These are phyloP conservation scores for Petrocephalus sullivani DNA, from an alignment of 2,797 vertebrate species.

Conservation along the genomic window DNA sequence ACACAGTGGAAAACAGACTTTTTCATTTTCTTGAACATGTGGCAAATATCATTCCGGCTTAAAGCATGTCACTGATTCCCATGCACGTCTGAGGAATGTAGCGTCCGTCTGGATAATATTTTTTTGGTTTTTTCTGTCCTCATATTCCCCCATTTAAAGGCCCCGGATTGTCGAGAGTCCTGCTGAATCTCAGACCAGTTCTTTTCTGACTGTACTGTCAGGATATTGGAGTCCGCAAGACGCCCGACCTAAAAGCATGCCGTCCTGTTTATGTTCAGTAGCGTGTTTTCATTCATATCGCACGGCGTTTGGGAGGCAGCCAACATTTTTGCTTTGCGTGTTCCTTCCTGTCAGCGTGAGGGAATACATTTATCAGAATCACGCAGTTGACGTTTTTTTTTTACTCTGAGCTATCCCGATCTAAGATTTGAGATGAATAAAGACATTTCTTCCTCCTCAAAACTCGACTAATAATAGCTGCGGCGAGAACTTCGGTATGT, in stretches of 20 bases:
- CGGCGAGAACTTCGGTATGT: not conserved
- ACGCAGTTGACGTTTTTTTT: not conserved
- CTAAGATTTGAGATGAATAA: not conserved
- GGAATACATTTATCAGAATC: not conserved
- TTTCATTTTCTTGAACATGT: not conserved
- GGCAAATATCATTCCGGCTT: not conserved
- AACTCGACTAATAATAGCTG: not conserved
- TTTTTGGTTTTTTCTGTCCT: not conserved
- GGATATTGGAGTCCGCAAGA: not conserved
- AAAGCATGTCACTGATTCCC: not conserved
- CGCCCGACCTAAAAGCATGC: not conserved
- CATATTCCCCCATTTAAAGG: not conserved
- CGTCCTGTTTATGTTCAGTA: not conserved
- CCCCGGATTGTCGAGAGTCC: not conserved
- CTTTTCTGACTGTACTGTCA: not conserved
- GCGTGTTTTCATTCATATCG: not conserved
- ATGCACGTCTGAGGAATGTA: not conserved
- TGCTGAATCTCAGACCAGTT: not conserved
- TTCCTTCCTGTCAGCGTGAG: slow-evolving; percentile 18
- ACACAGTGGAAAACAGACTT: not conserved
- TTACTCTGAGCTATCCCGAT: not conserved
- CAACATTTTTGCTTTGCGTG: slow-evolving; percentile 32
- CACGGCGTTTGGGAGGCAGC: not conserved
- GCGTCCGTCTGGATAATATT: not conserved
- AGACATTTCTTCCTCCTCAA: not conserved